A percentile compares a stretch with the other conserved stretches of the same genome.
Evolutionary conservation across 2,888 invertebrate species (phyloP).

Genomic region (Eilema depressum): DNA sequence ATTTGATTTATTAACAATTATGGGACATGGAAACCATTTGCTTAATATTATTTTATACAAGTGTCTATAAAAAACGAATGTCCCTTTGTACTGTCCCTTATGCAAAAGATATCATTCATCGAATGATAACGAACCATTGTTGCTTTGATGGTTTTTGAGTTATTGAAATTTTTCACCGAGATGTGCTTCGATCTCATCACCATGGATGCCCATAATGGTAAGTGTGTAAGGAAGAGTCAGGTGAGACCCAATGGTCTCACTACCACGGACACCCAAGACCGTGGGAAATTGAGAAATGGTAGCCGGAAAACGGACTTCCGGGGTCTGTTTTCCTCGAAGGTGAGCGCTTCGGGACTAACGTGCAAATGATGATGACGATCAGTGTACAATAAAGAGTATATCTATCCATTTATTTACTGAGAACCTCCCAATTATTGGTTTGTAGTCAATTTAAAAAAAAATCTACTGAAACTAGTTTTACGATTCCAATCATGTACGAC

Average conservation of each 20-base stretch:
- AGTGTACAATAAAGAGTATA: not conserved
- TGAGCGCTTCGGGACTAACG: not conserved
- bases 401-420: not conserved
- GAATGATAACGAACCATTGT: too few relatives aligned
- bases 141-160: too few relatives aligned
- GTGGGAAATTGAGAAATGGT: too few relatives aligned
- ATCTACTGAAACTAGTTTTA: not conserved
- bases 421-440: not conserved
- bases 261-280: too few relatives aligned
- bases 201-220: too few relatives aligned
- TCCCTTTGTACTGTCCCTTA: not conserved
- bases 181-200: too few relatives aligned
- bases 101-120: too few relatives aligned
- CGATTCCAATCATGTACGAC: not conserved
- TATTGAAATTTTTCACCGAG: too few relatives aligned
- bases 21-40: constrained; percentile 22
- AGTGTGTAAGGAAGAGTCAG: too few relatives aligned
- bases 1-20: constrained; percentile 36
- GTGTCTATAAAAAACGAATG: not conserved
- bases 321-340: too few relatives aligned
- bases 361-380: not conserved
- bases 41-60: not conserved
- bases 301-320: too few relatives aligned
- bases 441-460: not conserved
- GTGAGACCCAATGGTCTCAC: too few relatives aligned